phyloP scores from a whole-genome alignment of 2,113 vertebrate genomes.

The Amazona vittata region DNA sequence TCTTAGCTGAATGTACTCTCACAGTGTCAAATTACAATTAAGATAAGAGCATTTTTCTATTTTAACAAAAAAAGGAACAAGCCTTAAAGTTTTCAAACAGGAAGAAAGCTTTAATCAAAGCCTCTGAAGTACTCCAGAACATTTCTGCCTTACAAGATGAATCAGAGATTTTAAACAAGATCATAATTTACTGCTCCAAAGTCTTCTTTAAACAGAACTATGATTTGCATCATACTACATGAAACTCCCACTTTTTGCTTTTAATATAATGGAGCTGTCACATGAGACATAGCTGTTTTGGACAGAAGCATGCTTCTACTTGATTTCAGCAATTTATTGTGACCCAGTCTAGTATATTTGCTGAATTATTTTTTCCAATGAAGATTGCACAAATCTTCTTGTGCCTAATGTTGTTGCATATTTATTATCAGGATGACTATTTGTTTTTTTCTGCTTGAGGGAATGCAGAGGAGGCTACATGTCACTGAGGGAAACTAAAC shows the following conservation, averaged over 20 bases:
- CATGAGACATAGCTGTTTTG: background rate
- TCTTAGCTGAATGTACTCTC: background rate
- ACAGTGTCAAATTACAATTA: background rate
- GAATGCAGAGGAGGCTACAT: background rate
- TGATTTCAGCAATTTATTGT: slow-evolving; percentile 10
- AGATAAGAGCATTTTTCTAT: background rate
- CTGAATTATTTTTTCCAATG: background rate
- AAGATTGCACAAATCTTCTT: background rate
- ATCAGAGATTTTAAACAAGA: background rate
- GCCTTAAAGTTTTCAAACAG: background rate
- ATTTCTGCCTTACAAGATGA: background rate
- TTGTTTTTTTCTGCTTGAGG: background rate
- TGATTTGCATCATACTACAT: background rate
- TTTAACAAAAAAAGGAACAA: background rate
- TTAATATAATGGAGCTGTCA: background rate
- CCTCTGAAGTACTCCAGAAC: background rate
- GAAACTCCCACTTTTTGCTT: background rate
- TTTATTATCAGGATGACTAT: background rate
- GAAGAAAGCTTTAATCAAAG: background rate
- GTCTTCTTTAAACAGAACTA: background rate
- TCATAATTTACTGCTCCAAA: background rate
- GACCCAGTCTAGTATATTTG: background rate
- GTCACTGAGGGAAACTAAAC: background rate
- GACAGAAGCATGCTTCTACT: background rate
- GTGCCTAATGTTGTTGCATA: background rate